These are phyloP conservation scores for Palythoa caribaeorum DNA, from an alignment of 92 coral and sea anemone species.

Conservation along the genomic window DNA sequence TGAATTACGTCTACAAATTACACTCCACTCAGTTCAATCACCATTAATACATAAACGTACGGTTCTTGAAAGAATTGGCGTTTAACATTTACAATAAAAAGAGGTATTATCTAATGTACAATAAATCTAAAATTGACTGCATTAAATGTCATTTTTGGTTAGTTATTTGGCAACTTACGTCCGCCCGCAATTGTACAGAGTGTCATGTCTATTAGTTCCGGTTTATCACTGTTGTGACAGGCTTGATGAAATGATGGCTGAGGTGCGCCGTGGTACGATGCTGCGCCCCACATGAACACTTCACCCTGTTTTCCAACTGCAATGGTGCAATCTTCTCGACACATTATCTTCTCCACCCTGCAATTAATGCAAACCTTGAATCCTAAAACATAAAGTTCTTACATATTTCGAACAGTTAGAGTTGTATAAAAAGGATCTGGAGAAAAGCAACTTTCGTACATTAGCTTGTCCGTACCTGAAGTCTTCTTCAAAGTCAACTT, in stretches of 20 bases:
- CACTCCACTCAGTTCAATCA: too few relatives aligned
- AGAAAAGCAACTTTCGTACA: too few relatives aligned
- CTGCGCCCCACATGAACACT: constrained; percentile 35
- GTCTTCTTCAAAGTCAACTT: constrained; percentile 7
- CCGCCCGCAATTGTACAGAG: constrained; percentile 7
- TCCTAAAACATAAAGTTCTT: background rate
- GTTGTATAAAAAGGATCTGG: too few relatives aligned
- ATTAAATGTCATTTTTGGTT: too few relatives aligned
- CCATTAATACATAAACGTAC: too few relatives aligned
- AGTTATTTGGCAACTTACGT: background rate
- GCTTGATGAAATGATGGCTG: background rate
- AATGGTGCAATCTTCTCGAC: background rate
- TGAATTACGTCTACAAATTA: too few relatives aligned
- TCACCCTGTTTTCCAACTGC: constrained; percentile 12
- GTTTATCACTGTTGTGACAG: background rate
- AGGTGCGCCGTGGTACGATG: constrained; percentile 32
- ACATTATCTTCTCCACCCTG: background rate
- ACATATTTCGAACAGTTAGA: too few relatives aligned
- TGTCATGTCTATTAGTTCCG: constrained; percentile 18
- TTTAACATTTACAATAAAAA: too few relatives aligned
- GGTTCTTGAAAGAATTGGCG: too few relatives aligned
- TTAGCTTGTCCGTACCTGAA: background rate
- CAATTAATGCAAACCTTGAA: background rate
- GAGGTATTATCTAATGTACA: too few relatives aligned
- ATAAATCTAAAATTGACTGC: too few relatives aligned